Percentiles rank a stretch among this genome's conserved stretches.
Evolutionary conservation across 2,888 invertebrate species (phyloP).

Genomic region (Leucophenga montana): DNA sequence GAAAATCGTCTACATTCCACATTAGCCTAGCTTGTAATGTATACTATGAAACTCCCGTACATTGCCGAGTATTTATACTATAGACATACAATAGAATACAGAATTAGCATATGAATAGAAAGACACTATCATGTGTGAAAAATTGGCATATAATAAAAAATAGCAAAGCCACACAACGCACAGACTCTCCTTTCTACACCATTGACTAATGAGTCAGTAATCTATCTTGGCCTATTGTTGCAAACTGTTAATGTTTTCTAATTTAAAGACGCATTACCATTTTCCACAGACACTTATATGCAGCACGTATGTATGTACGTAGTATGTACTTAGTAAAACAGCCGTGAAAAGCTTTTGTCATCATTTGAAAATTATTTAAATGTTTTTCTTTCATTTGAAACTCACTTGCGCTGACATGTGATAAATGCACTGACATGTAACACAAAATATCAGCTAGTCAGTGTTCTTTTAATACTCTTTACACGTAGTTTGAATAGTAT

Average conservation of each 20-base stretch:
- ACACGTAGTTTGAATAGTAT: too few species aligned
- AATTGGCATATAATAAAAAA: slow-evolving; percentile 19
- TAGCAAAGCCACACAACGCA: neutral
- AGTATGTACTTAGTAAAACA: neutral
- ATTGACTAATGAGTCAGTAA: slow-evolving; percentile 60
- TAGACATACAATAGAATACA: neutral
- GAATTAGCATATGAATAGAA: slow-evolving; percentile 15
- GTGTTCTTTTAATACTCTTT: too few species aligned
- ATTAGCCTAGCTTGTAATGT: too few species aligned
- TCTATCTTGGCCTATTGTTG: slow-evolving; percentile 56
- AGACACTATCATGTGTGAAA: slow-evolving; percentile 6
- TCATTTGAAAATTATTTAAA: slow-evolving; percentile 57
- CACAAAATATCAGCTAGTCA: neutral
- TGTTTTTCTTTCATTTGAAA: slow-evolving; percentile 33
- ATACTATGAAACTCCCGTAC: neutral
- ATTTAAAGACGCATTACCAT: slow-evolving; percentile 32
- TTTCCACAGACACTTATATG: slow-evolving; percentile 16
- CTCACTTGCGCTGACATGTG: slow-evolving; percentile 42
- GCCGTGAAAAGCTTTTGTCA: slow-evolving; percentile 40
- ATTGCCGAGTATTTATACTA: too few species aligned
- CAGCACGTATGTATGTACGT: slow-evolving; percentile 2
- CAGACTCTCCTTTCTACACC: neutral
- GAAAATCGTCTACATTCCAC: too few species aligned
- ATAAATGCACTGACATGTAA: slow-evolving; percentile 17
- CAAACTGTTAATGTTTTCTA: slow-evolving; percentile 59